phyloP scores from a whole-genome alignment of 2,888 invertebrate genomes.

The Noctua janthina region DNA sequence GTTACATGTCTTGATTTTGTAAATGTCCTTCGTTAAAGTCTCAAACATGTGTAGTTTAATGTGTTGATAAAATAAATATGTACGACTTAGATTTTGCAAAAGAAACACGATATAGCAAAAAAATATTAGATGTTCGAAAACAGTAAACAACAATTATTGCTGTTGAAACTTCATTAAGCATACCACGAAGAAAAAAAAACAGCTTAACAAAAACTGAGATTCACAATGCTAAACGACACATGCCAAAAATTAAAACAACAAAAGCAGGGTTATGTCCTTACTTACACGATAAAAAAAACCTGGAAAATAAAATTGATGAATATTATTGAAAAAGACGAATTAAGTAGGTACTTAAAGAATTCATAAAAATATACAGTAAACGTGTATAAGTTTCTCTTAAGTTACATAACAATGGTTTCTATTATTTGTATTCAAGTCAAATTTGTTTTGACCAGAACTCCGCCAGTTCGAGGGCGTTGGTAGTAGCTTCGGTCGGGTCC shows the following conservation, averaged over 20 bases:
- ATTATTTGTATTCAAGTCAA: background rate
- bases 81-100: background rate
- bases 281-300: background rate
- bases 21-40: background rate
- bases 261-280: background rate
- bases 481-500: background rate
- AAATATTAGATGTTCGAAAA: background rate
- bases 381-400: background rate
- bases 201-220: background rate
- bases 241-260: background rate
- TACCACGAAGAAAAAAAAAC: too few species aligned
- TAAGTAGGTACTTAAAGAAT: background rate
- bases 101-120: background rate
- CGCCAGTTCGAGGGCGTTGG: background rate
- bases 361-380: background rate
- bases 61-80: background rate
- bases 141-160: background rate
- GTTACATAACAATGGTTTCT: background rate
- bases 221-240: background rate
- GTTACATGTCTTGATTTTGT: background rate
- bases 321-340: background rate
- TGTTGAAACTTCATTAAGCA: background rate
- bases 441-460: background rate
- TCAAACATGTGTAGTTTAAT: background rate
- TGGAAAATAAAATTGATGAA: background rate